Conservation (phyloP, 2,797 vertebrate genomes). For the Thamnophis elegans region DNA sequence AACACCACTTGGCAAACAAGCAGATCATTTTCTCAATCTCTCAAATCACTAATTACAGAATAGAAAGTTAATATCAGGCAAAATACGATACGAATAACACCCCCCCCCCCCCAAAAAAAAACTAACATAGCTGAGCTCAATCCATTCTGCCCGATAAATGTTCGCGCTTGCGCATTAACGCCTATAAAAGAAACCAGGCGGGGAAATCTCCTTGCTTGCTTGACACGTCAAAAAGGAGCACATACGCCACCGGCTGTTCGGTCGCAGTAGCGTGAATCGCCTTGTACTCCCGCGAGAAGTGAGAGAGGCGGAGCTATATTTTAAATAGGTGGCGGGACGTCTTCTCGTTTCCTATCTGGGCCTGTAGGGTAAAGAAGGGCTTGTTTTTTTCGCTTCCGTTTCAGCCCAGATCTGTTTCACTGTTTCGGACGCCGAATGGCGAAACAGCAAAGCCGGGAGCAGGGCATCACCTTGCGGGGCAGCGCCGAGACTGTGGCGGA, state of each 20-base stretch:
- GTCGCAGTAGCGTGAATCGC: accelerated
- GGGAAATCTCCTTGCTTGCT: not conserved
- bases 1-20: not conserved
- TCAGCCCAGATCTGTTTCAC: accelerated
- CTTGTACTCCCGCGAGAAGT: accelerated
- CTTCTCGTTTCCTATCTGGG: not conserved
- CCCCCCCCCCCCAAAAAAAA: too few relatives aligned
- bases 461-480: constrained; percentile 88
- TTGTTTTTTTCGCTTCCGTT: not conserved
- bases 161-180: not conserved
- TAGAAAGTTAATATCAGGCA: not conserved
- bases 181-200: not conserved
- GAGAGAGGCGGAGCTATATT: constrained; percentile 3
- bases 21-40: not conserved
- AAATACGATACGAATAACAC: not conserved
- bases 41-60: not conserved
- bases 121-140: not conserved
- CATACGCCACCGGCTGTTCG: not conserved
- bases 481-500: constrained; percentile 90
- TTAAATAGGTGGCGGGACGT: constrained; percentile 48
- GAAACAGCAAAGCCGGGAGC: constrained; percentile 66
- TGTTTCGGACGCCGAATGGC: constrained; percentile 57
- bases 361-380: too few relatives aligned
- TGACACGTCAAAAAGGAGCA: not conserved
- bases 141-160: accelerated